phyloP scores from a whole-genome alignment of 2,113 vertebrate genomes.

The Lanius ludovicianus region DNA sequence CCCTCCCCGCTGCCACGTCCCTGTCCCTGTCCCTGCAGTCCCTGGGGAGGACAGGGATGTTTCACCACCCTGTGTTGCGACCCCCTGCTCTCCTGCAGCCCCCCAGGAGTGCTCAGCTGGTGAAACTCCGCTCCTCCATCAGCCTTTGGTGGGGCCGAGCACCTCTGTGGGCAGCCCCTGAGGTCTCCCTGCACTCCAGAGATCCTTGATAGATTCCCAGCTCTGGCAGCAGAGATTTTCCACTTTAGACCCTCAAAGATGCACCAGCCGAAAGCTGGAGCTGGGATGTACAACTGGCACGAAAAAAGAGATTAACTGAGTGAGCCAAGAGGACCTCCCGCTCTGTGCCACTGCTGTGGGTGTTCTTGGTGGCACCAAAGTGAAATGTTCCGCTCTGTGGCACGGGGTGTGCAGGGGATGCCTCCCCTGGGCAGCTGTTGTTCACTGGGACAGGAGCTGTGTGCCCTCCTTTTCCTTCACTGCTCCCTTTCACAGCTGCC shows the following conservation, averaged over 20 bases:
- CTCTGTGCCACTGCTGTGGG: not conserved
- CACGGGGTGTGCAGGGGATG: not conserved
- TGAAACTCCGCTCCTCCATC: not conserved
- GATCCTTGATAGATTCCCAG: not conserved
- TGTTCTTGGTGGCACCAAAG: not conserved
- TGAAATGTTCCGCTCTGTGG: not conserved
- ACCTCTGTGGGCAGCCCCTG: not conserved
- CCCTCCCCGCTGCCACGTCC: not conserved
- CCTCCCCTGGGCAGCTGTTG: not conserved
- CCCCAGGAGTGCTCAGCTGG: not conserved
- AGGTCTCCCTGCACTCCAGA: not conserved
- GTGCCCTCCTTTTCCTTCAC: not conserved
- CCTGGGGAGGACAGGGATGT: accelerated
- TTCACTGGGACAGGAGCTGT: not conserved
- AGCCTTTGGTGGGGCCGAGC: not conserved
- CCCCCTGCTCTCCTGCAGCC: not conserved
- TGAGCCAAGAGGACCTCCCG: not conserved
- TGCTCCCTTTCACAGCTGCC: not conserved
- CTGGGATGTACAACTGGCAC: accelerated
- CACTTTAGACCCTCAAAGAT: not conserved
- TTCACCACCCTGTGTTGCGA: not conserved
- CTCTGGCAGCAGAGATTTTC: not conserved
- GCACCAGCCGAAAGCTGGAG: not conserved
- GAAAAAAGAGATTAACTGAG: not conserved
- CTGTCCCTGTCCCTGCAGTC: not conserved